A percentile compares a stretch with the other conserved stretches of the same genome.
Evolutionary conservation across 2,113 vertebrate genomes (phyloP).

Genomic region (Catharus fuscescens): DNA sequence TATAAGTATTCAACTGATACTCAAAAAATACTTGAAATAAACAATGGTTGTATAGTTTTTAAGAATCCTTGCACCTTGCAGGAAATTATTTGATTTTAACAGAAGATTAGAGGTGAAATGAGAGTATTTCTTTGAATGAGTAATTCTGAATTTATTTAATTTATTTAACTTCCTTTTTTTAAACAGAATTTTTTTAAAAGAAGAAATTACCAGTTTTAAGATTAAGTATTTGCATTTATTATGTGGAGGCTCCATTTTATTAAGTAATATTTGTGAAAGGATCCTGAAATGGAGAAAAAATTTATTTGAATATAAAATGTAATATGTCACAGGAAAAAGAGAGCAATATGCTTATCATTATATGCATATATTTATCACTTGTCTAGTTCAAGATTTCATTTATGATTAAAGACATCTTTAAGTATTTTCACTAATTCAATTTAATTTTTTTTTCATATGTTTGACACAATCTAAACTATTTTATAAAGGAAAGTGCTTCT

Average conservation of each 20-base stretch:
- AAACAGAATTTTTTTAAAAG: background rate
- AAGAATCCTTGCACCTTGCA: background rate
- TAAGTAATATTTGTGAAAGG: background rate
- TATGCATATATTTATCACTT: background rate
- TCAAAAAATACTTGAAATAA: background rate
- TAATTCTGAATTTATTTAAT: background rate
- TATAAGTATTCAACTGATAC: background rate
- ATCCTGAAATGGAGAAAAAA: background rate
- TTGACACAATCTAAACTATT: background rate
- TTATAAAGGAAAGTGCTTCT: background rate
- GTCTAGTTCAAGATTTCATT: background rate
- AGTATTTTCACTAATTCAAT: constrained; percentile 12
- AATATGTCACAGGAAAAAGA: background rate
- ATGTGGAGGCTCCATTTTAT: background rate
- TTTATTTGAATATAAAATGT: background rate
- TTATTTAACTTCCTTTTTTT: background rate
- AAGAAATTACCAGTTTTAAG: background rate
- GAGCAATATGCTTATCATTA: background rate
- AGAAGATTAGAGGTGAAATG: background rate
- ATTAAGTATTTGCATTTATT: background rate
- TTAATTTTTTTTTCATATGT: background rate
- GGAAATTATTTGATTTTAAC: background rate
- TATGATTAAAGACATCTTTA: background rate
- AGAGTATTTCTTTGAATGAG: background rate
- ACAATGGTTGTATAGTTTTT: background rate